Evolutionary conservation across 1,140 invertebrate species (phyloP).

Genomic region (Drosophila rhopaloa): DNA sequence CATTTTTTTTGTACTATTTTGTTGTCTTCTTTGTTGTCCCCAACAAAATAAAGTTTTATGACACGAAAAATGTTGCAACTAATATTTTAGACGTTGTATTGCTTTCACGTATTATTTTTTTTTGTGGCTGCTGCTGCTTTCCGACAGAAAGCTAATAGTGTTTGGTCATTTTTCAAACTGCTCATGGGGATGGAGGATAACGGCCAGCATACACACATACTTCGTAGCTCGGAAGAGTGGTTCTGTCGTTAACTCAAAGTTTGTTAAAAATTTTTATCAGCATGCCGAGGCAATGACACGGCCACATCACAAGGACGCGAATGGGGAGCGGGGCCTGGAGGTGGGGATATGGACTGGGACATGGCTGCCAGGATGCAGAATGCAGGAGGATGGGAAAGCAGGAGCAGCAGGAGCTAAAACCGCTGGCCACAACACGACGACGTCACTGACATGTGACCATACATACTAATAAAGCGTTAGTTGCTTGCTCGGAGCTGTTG

Average conservation of each 20-base stretch:
- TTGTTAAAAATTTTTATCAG: conserved; percentile 81
- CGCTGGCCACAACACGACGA: conserved; percentile 65
- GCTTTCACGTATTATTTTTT: conserved; percentile 11
- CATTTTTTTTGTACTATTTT: conserved; percentile 18
- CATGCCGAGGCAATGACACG: conserved; percentile 77
- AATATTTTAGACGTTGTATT: conserved; percentile 71
- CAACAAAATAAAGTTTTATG: conserved; percentile 72
- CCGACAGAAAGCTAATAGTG: conserved; percentile 74
- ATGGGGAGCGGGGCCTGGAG: conserved; percentile 2
- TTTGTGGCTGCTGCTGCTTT: conserved; percentile 36
- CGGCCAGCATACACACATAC: conserved; percentile 24
- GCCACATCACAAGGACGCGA: conserved; percentile 69
- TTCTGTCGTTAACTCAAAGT: conserved; percentile 79
- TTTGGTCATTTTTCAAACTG: conserved; percentile 80
- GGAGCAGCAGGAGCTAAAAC: conserved; percentile 21
- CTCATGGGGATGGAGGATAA: conserved; percentile 30
- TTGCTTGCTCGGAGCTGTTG: conserved; percentile 45
- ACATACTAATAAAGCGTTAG: conserved; percentile 79
- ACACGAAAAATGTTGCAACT: conserved; percentile 79
- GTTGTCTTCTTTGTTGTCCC: conserved; percentile 14
- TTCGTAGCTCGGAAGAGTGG: conserved; percentile 17
- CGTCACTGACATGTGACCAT: conserved; percentile 57
- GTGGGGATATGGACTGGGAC: conserved; percentile 27
- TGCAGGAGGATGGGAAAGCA: conserved; percentile 5
- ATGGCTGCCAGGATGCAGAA: conserved; percentile 38